Percentiles rank a stretch among this genome's conserved stretches.
Conservation (phyloP, 2,888 invertebrate genomes). For the Drosophila parthenogenetica region DNA sequence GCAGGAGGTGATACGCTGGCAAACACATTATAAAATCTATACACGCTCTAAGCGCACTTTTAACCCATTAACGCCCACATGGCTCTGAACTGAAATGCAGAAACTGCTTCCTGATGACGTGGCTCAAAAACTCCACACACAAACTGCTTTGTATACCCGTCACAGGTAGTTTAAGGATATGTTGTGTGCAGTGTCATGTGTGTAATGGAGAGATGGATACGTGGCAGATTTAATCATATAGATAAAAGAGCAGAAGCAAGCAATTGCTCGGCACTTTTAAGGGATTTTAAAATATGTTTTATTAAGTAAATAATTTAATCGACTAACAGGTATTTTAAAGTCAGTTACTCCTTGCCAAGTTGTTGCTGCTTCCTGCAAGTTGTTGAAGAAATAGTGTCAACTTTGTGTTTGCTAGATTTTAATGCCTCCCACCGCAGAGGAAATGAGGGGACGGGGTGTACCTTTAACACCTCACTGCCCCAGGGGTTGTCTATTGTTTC, state of each 20-base stretch:
- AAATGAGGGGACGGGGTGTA: not conserved
- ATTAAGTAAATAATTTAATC: not conserved
- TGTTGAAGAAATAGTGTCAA: constrained; percentile 76
- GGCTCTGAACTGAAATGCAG: constrained; percentile 29
- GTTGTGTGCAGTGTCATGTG: not conserved
- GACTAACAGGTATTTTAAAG: not conserved
- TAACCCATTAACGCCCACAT: constrained; percentile 78
- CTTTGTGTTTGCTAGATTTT: constrained; percentile 75
- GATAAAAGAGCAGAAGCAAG: too few relatives aligned
- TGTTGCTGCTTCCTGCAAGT: constrained; percentile 52
- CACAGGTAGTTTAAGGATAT: not conserved
- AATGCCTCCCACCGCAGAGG: constrained; percentile 49
- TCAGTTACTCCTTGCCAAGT: not conserved
- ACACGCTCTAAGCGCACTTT: constrained; percentile 78
- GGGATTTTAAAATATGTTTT: too few relatives aligned
- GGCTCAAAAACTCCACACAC: constrained; percentile 40
- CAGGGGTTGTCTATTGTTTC: constrained; percentile 74
- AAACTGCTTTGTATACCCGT: constrained; percentile 5
- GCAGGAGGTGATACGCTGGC: constrained; percentile 31
- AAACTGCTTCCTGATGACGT: constrained; percentile 58
- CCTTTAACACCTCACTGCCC: constrained; percentile 62
- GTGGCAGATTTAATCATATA: not conserved
- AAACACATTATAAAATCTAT: constrained; percentile 79
- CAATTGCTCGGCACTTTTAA: too few relatives aligned
- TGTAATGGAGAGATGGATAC: not conserved